Base-by-base conservation (phyloP, 1,140 invertebrate species). In the Saccostrea cuccullata region DNA sequence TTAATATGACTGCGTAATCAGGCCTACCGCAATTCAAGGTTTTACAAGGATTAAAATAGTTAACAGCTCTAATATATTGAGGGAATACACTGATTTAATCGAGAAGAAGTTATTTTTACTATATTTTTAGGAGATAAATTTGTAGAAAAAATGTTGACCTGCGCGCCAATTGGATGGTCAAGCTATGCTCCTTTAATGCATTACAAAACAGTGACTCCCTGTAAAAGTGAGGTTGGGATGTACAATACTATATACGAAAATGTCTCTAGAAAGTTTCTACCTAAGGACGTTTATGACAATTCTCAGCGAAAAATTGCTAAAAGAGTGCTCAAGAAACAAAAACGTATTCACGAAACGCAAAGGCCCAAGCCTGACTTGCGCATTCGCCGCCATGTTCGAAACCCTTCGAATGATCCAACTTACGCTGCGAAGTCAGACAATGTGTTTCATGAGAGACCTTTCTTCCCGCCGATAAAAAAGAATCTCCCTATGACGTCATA, bases 1-100 rank as follows among this genome's bases (percentile, higher is more conserved):
- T 77, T 77, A 77, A 77, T 77, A 30, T 77, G 70, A 77, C 70
- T 77, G 70, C 26, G 70, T 77, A 77, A 77, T 77, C 30, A 36
- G 70, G 23, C 70, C 70, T 77, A 77, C 70, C 70, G 26, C 70
- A 77, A 30, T 77, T 30, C 70, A 77, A 77, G 70, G 70, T 77
- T 77, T 77, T 30, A 77, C 70, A 17, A 30, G 70, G 70, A 77
- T 77, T 77, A 77, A 11, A 30, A 30, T 30, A 36, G 30, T 36
- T 77, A 77, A 77, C 26, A 30, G 26, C 26, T 77, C 13, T 77
- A 2, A 36, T 36, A 73, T 36, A 36, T 6, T 77, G 8, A 77
- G 23, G 70, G 70, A 77, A 30, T 77, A 36, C 26, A 77, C 11
- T 40, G 70, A 40, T 77, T 17, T 30, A 11, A 40, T 77, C 8